A percentile compares a stretch with the other conserved stretches of the same genome.
Conservation (phyloP, 1,140 invertebrate species). For the Megathymus violae region DNA sequence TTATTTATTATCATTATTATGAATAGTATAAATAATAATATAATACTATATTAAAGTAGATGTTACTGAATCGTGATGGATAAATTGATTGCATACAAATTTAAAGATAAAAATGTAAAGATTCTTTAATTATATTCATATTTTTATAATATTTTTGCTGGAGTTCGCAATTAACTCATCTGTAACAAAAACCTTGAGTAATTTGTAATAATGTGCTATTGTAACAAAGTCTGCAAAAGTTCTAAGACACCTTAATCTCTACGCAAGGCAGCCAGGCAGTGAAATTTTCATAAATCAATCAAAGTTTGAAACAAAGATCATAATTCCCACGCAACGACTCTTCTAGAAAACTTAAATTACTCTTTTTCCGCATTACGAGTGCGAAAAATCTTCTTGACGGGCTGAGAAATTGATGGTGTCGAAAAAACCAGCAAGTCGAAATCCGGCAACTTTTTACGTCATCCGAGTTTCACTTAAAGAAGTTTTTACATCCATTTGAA, state of each 20-base stretch:
- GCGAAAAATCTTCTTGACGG: constrained; percentile 83
- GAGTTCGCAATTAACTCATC: background rate
- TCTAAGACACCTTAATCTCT: constrained; percentile 45
- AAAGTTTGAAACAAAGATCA: constrained; percentile 79
- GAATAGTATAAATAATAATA: too few species aligned
- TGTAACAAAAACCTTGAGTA: background rate
- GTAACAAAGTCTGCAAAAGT: constrained; percentile 16
- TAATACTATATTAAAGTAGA: too few species aligned
- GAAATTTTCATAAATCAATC: constrained; percentile 77
- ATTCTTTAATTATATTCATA: too few species aligned
- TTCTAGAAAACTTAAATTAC: constrained; percentile 81
- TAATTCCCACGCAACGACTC: constrained; percentile 74
- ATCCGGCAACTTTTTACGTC: constrained; percentile 78
- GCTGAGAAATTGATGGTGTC: constrained; percentile 79
- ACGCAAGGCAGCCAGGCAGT: constrained; percentile 39
- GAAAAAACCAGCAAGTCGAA: constrained; percentile 71
- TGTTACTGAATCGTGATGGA: too few species aligned
- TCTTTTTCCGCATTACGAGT: constrained; percentile 80
- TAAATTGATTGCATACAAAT: too few species aligned
- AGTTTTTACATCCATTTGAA: constrained; percentile 81
- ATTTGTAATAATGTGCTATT: constrained; percentile 18
- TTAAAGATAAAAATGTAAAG: too few species aligned
- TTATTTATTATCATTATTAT: too few species aligned
- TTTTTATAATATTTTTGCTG: too few species aligned
- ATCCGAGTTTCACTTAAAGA: constrained; percentile 79